phyloP scores from a whole-genome alignment of 2,113 vertebrate species.

The Dryoscopus gambensis region DNA sequence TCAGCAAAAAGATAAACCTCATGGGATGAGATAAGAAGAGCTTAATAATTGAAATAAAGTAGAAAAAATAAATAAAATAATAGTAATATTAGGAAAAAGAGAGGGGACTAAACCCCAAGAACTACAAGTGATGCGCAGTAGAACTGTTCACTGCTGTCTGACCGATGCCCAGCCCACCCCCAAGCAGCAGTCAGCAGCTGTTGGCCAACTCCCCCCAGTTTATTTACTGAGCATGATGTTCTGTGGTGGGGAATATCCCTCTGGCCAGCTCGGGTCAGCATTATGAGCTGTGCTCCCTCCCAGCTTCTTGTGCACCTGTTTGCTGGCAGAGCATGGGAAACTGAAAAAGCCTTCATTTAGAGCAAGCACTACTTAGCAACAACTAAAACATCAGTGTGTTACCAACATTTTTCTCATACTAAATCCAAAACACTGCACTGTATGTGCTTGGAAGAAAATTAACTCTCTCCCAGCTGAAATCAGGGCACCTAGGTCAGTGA shows the following conservation, averaged over 20 bases:
- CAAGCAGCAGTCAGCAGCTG: background rate
- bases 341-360: background rate
- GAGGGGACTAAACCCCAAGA: background rate
- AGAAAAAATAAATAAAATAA: background rate
- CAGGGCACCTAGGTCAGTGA: background rate
- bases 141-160: background rate
- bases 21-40: background rate
- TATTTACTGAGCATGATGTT: background rate
- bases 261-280: background rate
- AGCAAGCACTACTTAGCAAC: background rate
- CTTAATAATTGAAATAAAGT: background rate
- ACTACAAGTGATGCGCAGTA: background rate
- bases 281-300: background rate
- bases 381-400: background rate
- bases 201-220: background rate
- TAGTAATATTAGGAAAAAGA: background rate
- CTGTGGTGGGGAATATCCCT: background rate
- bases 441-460: background rate
- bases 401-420: background rate
- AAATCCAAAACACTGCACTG: background rate
- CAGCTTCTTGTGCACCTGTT: background rate
- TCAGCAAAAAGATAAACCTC: background rate
- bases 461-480: background rate
- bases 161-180: background rate
- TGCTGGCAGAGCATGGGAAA: background rate